Percentiles rank a stretch among this genome's conserved stretches.
These are phyloP conservation scores for Camarhynchus parvulus DNA, from an alignment of 2,113 vertebrate species.

Conservation along the genomic window DNA sequence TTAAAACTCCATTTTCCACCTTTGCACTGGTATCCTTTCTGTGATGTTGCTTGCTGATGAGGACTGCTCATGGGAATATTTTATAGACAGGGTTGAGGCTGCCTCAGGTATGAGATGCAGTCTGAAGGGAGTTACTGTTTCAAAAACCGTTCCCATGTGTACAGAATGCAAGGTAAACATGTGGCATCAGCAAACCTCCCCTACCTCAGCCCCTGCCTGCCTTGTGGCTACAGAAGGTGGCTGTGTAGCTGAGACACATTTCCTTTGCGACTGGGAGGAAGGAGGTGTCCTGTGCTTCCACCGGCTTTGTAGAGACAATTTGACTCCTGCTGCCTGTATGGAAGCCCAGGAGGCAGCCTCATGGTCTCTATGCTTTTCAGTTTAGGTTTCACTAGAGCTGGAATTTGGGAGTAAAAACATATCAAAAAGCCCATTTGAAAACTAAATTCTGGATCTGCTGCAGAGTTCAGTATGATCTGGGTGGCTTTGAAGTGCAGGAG, in stretches of 20 bases:
- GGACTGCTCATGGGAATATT: neutral
- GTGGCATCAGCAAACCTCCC: neutral
- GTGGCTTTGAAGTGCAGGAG: neutral
- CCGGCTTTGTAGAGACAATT: neutral
- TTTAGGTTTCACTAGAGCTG: neutral
- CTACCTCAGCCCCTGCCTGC: neutral
- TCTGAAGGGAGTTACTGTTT: neutral
- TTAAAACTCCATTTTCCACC: neutral
- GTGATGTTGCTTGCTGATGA: neutral
- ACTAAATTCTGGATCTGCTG: neutral
- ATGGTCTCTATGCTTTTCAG: neutral
- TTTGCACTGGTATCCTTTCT: neutral
- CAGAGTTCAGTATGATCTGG: neutral
- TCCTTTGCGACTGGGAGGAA: accelerated
- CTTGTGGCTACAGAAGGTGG: neutral
- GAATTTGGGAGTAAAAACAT: neutral
- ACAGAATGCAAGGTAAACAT: neutral
- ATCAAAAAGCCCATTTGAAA: neutral
- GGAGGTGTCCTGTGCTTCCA: neutral
- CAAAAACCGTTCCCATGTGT: neutral
- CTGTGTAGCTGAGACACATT: neutral
- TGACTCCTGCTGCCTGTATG: neutral
- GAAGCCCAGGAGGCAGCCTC: neutral
- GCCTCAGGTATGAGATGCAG: neutral
- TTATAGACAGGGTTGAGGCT: neutral